Conservation (phyloP, 2,797 vertebrate species). For the Ciconia nigra region DNA sequence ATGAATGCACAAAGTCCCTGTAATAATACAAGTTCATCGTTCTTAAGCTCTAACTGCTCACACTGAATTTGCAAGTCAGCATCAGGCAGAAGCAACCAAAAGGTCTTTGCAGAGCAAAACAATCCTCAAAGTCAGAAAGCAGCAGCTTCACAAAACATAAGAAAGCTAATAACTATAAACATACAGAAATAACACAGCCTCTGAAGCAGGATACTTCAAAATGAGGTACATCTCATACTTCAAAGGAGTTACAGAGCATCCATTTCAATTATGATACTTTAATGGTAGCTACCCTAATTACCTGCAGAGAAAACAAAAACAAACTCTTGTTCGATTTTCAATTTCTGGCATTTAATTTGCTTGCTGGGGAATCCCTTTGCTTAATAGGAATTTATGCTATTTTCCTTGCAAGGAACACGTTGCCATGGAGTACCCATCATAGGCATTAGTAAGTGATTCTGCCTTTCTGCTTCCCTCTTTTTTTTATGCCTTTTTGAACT, state of each 20-base stretch:
- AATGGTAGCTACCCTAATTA: not conserved
- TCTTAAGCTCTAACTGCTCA: not conserved
- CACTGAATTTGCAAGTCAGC: not conserved
- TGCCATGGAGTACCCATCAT: not conserved
- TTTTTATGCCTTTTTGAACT: not conserved
- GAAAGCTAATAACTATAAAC: not conserved
- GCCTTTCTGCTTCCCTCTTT: not conserved
- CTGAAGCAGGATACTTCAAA: not conserved
- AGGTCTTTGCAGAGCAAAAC: not conserved
- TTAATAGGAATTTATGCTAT: not conserved
- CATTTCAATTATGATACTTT: not conserved
- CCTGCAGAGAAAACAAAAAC: not conserved
- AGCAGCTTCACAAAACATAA: not conserved
- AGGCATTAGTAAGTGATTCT: not conserved
- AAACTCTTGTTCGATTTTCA: fast-evolving
- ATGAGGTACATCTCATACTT: not conserved
- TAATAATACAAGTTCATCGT: not conserved
- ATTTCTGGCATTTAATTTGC: not conserved
- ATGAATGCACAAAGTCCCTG: not conserved
- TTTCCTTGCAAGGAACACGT: not conserved
- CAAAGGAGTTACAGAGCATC: not conserved
- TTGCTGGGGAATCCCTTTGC: not conserved
- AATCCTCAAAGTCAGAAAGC: not conserved
- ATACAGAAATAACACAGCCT: not conserved
- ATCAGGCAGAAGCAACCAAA: not conserved